Base-by-base conservation (phyloP, 1,140 invertebrate genomes). In the Diuraphis noxia region DNA sequence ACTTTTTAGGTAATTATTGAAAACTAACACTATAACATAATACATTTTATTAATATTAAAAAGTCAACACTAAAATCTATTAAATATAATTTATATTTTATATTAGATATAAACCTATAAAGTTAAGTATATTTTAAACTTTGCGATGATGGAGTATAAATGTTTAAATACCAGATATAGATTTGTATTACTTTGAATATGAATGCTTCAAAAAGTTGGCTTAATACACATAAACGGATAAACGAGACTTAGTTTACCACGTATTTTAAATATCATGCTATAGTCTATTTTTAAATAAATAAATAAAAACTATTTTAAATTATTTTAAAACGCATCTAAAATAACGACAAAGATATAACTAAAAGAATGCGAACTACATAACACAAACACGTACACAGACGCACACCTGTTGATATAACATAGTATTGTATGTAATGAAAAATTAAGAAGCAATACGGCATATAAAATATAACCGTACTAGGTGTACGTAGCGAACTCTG, bases 361-460 rank as follows among this genome's bases (percentile, higher is more conserved):
- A 25, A 36, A 49, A 52, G 3, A 49, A 86, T 34, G 4, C 34
- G 34, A 49, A 49, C 19, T 86, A 52, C n/a, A 52, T 9, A 85
- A 17, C n/a, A 46, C 30, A 46, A 79, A 85, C 41, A 85, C 84
- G 30, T 49, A 85, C 84, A 85, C 41, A 7, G 30, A 85, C 43
- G 41, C n/a, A 49, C 84, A 49, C 41, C 41, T 13, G 30, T 34
- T 41, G 17, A 49, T 43, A 85, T 8, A 85, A 85, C 82, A 85
- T 81, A 79, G n/a, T 85, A 43, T 84, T 85, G 43, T 81, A 38
- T 38, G 79, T 46, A 85, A 85, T 85, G n/a, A 85, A 85, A 85
- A 46, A 85, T 49, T 21, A 85, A 34, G 49, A 85, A 49, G 34
- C 41, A 81, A 81, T 81, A 81, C 34, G 23, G 81, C 10, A 30